A percentile compares a stretch with the other conserved stretches of the same genome.
Conservation (phyloP, 1,140 invertebrate genomes). For the Homalodisca vitripennis region DNA sequence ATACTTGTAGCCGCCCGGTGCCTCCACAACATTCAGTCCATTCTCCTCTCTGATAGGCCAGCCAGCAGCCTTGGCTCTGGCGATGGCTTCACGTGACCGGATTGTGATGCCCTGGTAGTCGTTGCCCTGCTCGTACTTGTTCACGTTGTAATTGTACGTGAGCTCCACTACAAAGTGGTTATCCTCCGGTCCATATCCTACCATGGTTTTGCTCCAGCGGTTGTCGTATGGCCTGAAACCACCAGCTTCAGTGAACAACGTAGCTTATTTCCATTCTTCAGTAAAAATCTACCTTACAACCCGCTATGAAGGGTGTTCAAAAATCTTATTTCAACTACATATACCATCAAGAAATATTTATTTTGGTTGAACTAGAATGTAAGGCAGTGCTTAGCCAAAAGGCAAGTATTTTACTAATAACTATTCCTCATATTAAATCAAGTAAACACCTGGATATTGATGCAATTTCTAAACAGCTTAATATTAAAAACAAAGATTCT, state of each 20-base stretch:
- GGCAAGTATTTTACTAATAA: too few relatives aligned
- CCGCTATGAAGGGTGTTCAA: not conserved
- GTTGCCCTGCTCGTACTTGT: conserved; percentile 80
- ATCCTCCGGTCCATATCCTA: conserved; percentile 96
- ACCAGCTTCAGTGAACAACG: too few relatives aligned
- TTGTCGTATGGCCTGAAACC: conserved; percentile 87
- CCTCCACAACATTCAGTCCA: conserved; percentile 60
- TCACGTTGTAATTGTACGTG: conserved; percentile 96
- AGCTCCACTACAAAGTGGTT: conserved; percentile 95
- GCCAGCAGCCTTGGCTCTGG: conserved; percentile 64
- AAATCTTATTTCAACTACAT: not conserved
- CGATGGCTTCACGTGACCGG: conserved; percentile 70
- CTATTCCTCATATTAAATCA: too few relatives aligned
- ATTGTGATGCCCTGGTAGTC: conserved; percentile 89
- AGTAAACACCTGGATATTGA: too few relatives aligned
- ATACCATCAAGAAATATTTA: too few relatives aligned
- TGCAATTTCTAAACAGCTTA: too few relatives aligned
- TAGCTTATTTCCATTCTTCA: not conserved
- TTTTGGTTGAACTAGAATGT: too few relatives aligned
- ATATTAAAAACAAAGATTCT: too few relatives aligned
- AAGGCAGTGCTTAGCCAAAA: too few relatives aligned
- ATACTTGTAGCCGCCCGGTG: conserved; percentile 92
- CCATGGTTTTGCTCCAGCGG: conserved; percentile 99
- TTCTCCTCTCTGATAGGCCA: conserved; percentile 66
- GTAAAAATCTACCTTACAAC: not conserved